These are phyloP conservation scores for Sebastes vulpes DNA, from an alignment of 2,797 vertebrate species.

Conservation along the genomic window DNA sequence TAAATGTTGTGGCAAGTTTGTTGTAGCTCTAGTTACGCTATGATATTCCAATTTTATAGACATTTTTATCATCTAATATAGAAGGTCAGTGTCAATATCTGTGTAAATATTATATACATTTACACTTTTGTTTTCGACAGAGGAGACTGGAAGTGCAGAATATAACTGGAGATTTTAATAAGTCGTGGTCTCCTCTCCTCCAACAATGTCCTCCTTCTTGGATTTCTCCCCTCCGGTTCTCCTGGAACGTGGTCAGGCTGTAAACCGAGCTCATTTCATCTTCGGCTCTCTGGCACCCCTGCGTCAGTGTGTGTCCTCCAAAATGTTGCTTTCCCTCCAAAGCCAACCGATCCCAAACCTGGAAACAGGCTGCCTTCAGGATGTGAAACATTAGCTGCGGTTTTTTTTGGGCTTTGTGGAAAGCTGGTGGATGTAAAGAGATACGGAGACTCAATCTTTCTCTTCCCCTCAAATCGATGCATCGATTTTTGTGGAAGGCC, in stretches of 20 bases:
- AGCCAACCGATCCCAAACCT: conserved; percentile 48
- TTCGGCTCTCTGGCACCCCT: conserved; percentile 35
- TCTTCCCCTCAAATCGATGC: conserved; percentile 23
- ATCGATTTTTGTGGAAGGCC: conserved; percentile 33
- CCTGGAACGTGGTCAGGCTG: conserved; percentile 47
- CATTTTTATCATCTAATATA: neutral
- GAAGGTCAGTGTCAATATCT: neutral
- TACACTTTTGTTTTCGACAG: neutral
- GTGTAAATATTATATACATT: neutral
- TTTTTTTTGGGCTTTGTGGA: conserved; percentile 36
- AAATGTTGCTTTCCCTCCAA: conserved; percentile 28
- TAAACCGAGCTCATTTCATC: conserved; percentile 64
- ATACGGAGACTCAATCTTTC: conserved; percentile 25
- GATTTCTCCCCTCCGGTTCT: conserved; percentile 55
- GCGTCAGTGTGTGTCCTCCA: conserved; percentile 31
- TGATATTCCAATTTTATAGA: neutral
- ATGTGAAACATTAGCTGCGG: conserved; percentile 48
- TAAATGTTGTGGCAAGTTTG: neutral
- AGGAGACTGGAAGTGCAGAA: neutral
- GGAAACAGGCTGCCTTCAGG: conserved; percentile 29
- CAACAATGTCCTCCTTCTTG: conserved; percentile 22
- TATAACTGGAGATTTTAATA: neutral
- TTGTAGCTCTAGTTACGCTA: neutral
- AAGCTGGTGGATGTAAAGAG: conserved; percentile 37
- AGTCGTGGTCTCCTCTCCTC: conserved; percentile 7